A percentile compares a stretch with the other conserved stretches of the same genome.
Conservation (phyloP, 2,797 vertebrate genomes). For the Masticophis lateralis region DNA sequence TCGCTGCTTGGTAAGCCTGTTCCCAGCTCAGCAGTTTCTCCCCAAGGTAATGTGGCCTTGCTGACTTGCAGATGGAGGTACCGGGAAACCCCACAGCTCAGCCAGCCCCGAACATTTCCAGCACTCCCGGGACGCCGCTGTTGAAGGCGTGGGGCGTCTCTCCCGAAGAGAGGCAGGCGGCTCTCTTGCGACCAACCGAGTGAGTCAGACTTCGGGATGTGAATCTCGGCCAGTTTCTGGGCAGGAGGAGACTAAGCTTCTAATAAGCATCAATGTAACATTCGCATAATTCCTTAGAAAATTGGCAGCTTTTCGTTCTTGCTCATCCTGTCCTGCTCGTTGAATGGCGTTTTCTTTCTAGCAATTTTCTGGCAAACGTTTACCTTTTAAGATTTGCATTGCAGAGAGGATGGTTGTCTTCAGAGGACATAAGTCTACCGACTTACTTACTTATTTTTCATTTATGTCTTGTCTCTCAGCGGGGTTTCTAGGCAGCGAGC, state of each 20-base stretch:
- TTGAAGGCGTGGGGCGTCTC: conserved; percentile 84
- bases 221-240: neutral
- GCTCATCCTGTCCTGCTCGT: neutral
- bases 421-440: neutral
- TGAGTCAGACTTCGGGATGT: conserved; percentile 68
- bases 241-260: no score
- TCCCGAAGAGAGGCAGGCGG: conserved; percentile 87
- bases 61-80: conserved; percentile 67
- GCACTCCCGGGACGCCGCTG: conserved; percentile 76
- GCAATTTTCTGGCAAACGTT: neutral
- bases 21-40: neutral
- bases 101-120: conserved; percentile 86
- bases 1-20: neutral
- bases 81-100: conserved; percentile 72
- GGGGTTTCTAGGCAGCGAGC: neutral
- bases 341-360: neutral
- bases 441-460: neutral
- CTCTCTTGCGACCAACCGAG: conserved; percentile 88
- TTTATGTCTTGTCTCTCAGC: neutral
- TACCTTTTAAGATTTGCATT: neutral
- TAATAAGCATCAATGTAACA: neutral
- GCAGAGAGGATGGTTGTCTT: neutral
- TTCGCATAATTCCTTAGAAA: neutral
- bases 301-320: neutral
- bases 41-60: neutral